Conservation (phyloP, 2,797 vertebrate genomes). For the Acestrorhynchus altus region DNA sequence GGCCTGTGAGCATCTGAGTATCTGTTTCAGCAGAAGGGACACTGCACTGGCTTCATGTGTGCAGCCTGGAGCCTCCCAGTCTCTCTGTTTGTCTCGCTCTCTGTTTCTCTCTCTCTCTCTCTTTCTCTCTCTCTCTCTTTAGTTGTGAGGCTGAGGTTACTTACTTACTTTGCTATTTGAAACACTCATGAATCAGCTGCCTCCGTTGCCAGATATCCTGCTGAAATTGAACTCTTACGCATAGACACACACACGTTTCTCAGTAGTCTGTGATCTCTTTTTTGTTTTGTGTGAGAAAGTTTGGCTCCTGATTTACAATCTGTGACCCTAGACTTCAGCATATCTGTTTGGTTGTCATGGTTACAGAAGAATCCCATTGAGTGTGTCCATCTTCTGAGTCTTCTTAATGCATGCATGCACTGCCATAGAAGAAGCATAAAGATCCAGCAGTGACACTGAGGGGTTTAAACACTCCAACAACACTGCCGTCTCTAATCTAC, state of each 20-base stretch:
- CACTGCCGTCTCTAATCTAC: too few relatives aligned
- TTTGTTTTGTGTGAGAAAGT: slow-evolving; percentile 6
- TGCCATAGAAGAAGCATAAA: too few relatives aligned
- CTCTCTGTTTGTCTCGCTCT: slow-evolving; percentile 23
- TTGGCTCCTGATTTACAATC: too few relatives aligned
- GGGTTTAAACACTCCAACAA: too few relatives aligned
- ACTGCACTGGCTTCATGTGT: slow-evolving; percentile 22
- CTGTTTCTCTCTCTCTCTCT: slow-evolving; percentile 28
- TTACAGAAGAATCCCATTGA: slow-evolving; percentile 67
- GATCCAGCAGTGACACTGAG: too few relatives aligned
- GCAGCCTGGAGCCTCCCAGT: slow-evolving; percentile 43
- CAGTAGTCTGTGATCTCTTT: not conserved
- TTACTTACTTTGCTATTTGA: not conserved
- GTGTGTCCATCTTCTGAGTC: slow-evolving; percentile 46
- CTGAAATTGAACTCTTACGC: too few relatives aligned
- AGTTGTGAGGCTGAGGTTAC: not conserved
- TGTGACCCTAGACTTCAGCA: slow-evolving; percentile 70
- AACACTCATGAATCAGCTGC: not conserved
- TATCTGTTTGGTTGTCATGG: slow-evolving; percentile 72
- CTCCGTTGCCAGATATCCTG: too few relatives aligned
- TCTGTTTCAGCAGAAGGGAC: slow-evolving; percentile 47
- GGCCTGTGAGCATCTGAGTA: slow-evolving; percentile 43
- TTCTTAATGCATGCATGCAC: too few relatives aligned
- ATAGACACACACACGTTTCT: not conserved
- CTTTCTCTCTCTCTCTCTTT: slow-evolving; percentile 20